Base-by-base conservation (phyloP, 2,888 invertebrate species). In the Criorhina ranunculi region DNA sequence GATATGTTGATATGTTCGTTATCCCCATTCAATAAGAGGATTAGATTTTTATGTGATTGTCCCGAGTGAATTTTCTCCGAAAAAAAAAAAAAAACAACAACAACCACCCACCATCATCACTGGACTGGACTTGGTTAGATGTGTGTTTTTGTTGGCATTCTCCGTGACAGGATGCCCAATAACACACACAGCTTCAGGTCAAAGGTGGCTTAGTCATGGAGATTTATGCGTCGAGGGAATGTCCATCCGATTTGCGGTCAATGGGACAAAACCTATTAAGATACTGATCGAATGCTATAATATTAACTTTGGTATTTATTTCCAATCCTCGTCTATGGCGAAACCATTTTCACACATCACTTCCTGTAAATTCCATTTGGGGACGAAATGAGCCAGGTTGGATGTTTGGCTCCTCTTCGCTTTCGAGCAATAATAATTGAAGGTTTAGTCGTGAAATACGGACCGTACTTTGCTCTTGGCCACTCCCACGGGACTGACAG, bases 191-290 rank as follows among this genome's bases (percentile, higher is more conserved):
- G 66, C 57, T 70, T 64, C 73, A 51, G 70, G 85, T 80, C 70
- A 76, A 80, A 80, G 80, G 80, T 85, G 80, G 80, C 80, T 85
- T 85, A 80, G 76, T 69, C 75, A 76, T 80, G 69, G 69, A 85
- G 85, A 85, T 85, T 85, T 85, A 85, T 85, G 81, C 69, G 81
- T 64, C 40, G 24, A 57, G 62, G 46, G 51, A 75, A 69, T 75
- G 80, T 80, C 75, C 79, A 80, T 85, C 79, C 76, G 85, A 85
- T 85, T 85, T 85, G 85, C 70, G 85, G 85, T 79, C 85, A 85
- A 85, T 85, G 85, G 85, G 85, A 85, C 80, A 85, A 85, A 85
- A 85, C 85, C 85, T 80, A 85, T 85, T 85, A 85, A 85, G 85
- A 85, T 85, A 85, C 80, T 80, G 80, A 85, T 85, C 85, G 85